Percentiles rank a stretch among this genome's conserved stretches.
These are phyloP conservation scores for Nesidiocoris tenuis DNA, from an alignment of 2,888 invertebrate genomes.

Conservation along the genomic window DNA sequence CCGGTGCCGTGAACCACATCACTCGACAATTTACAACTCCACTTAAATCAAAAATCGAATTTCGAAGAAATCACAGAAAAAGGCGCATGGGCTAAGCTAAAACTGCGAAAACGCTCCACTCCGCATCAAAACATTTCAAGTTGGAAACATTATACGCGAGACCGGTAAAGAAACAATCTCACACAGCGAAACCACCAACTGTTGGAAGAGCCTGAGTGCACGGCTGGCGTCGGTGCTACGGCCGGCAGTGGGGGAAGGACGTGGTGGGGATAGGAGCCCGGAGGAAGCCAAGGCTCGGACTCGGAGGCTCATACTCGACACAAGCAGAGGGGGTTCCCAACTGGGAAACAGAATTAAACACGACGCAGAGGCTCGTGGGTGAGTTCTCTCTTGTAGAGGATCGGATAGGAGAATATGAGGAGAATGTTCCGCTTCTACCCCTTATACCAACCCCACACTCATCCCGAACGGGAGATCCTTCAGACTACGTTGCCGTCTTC, in stretches of 20 bases:
- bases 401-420: too few relatives aligned
- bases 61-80: too few relatives aligned
- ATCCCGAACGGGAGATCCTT: background rate
- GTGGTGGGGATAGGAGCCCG: background rate
- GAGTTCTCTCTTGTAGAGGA: background rate
- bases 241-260: constrained; percentile 7
- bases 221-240: background rate
- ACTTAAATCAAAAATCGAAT: background rate
- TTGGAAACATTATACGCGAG: background rate
- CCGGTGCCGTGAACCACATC: constrained; percentile 55
- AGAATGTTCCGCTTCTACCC: background rate
- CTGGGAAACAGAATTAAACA: background rate
- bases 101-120: background rate
- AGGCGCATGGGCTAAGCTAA: too few relatives aligned
- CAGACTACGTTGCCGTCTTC: background rate
- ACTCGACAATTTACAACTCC: background rate
- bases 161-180: constrained; percentile 17
- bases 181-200: constrained; percentile 28
- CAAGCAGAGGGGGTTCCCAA: background rate
- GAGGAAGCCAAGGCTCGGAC: background rate
- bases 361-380: background rate
- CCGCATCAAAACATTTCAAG: background rate
- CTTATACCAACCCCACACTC: background rate
- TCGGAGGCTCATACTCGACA: background rate
- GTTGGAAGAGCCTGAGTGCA: constrained; percentile 4